Evolutionary conservation across 2,113 vertebrate species (phyloP).

Genomic region (Nerophis ophidion): DNA sequence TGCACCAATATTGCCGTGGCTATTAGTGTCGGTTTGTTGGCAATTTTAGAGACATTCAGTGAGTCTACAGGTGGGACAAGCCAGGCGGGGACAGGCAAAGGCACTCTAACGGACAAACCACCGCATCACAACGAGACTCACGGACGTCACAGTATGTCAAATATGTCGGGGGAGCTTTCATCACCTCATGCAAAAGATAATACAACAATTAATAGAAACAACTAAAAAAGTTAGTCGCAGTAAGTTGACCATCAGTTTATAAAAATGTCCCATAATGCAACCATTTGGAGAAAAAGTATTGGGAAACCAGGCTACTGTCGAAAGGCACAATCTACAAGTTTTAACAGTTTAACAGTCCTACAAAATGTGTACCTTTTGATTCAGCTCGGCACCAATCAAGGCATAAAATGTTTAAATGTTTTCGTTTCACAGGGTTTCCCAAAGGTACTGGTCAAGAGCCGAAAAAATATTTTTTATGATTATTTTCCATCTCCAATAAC

Average conservation of each 20-base stretch:
- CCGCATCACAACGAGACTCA: slow-evolving; percentile 54
- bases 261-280: slow-evolving; percentile 1
- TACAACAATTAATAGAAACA: no score
- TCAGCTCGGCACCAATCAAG: no score
- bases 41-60: slow-evolving; percentile 16
- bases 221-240: no score
- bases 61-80: slow-evolving; percentile 38
- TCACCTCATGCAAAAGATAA: not conserved
- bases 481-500: no score
- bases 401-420: no score
- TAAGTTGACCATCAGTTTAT: not conserved
- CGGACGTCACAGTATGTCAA: slow-evolving; percentile 43
- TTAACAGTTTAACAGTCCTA: not conserved
- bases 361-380: no score
- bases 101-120: slow-evolving; percentile 56
- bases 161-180: slow-evolving; percentile 26
- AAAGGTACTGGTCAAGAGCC: no score
- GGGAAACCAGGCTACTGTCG: not conserved
- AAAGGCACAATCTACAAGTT: not conserved
- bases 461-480: no score
- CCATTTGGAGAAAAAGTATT: not conserved
- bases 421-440: no score
- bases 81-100: slow-evolving; percentile 58
- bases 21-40: not conserved
- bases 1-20: not conserved